Evolutionary conservation across 1,140 invertebrate genomes (phyloP).

Genomic region (Triops longicaudatus): DNA sequence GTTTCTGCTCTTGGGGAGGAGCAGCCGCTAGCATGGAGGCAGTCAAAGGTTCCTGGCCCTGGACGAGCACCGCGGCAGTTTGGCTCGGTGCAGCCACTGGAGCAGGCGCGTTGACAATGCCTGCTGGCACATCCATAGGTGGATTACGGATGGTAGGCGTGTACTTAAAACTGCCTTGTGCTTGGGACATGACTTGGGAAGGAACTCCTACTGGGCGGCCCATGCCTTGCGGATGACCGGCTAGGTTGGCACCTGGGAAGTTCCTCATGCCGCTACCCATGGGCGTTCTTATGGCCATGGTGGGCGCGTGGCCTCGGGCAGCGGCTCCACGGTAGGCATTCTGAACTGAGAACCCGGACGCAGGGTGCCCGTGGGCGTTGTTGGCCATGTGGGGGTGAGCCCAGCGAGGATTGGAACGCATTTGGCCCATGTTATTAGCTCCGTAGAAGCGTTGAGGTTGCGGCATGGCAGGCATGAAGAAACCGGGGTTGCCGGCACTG

Average conservation of each 20-base stretch:
- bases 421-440: conserved; percentile 74
- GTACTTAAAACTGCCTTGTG: conserved; percentile 66
- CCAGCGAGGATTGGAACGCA: conserved; percentile 76
- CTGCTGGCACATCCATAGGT: conserved; percentile 32
- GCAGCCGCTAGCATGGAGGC: conserved; percentile 90
- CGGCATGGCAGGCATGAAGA: conserved; percentile 80
- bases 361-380: conserved; percentile 22
- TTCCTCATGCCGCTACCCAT: conserved; percentile 27
- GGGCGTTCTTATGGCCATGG: conserved; percentile 31
- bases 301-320: conserved; percentile 25
- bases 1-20: conserved; percentile 90
- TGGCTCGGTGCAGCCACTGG: conserved; percentile 25
- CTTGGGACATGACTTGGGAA: conserved; percentile 33
- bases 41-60: conserved; percentile 91
- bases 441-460: conserved; percentile 80
- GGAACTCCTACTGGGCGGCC: conserved; percentile 44
- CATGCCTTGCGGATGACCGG: background rate
- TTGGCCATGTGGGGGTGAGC: conserved; percentile 50
- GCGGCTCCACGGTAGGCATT: conserved; percentile 22
- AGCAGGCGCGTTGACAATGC: conserved; percentile 32
- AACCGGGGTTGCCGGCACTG: conserved; percentile 69
- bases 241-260: conserved; percentile 21
- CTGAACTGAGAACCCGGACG: conserved; percentile 26
- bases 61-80: conserved; percentile 33
- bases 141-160: conserved; percentile 49